Conservation (phyloP, 2,888 invertebrate species). For the Ecdyonurus torrentis region DNA sequence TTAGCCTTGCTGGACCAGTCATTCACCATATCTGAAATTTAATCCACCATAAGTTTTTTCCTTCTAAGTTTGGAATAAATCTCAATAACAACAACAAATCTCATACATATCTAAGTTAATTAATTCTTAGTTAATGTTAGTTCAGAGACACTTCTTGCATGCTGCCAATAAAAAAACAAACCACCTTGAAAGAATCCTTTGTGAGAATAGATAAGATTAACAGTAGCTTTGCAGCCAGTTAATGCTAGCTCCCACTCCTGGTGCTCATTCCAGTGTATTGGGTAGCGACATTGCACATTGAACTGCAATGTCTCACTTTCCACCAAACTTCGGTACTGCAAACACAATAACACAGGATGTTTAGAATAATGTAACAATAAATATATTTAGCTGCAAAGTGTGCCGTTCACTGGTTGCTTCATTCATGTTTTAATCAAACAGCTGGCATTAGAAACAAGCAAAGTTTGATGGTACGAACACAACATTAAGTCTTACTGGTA, state of each 20-base stretch:
- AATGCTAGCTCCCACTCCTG: slow-evolving; percentile 87
- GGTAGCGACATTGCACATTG: slow-evolving; percentile 74
- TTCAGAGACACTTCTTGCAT: neutral
- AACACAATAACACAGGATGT: too few relatives aligned
- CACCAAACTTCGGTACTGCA: slow-evolving; percentile 67
- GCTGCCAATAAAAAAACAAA: neutral
- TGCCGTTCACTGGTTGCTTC: too few relatives aligned
- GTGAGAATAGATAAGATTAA: slow-evolving; percentile 83
- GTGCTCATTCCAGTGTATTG: slow-evolving; percentile 88
- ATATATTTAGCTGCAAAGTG: too few relatives aligned
- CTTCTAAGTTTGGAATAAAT: neutral
- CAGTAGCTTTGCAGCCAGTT: slow-evolving; percentile 87
- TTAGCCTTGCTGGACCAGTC: slow-evolving; percentile 93
- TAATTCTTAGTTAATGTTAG: neutral
- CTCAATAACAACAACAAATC: neutral
- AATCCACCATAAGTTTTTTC: neutral
- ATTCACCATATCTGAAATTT: slow-evolving; percentile 60
- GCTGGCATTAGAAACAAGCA: too few relatives aligned
- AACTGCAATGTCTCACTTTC: slow-evolving; percentile 93
- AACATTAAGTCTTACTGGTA: too few relatives aligned
- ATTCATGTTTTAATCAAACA: too few relatives aligned
- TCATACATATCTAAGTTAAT: slow-evolving; percentile 5
- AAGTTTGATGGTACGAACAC: too few relatives aligned
- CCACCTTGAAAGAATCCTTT: slow-evolving; percentile 82
- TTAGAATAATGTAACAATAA: too few relatives aligned